Evolutionary conservation across 2,113 vertebrate species (phyloP).

Genomic region (Hemiprocne comata): DNA sequence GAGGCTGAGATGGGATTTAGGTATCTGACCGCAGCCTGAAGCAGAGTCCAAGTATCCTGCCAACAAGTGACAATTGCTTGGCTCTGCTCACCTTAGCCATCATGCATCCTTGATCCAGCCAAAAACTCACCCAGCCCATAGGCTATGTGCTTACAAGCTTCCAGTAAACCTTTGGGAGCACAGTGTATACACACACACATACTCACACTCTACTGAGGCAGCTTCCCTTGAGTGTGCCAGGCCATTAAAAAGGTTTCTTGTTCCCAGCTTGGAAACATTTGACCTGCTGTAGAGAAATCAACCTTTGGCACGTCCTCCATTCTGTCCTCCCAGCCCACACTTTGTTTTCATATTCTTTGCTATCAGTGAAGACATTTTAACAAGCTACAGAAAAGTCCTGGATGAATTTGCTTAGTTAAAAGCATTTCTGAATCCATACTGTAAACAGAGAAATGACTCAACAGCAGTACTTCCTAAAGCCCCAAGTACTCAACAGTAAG

Average conservation of each 20-base stretch:
- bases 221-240: not conserved
- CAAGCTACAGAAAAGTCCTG: not conserved
- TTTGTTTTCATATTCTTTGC: conserved; percentile 31
- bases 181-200: not conserved
- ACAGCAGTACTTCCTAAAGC: conserved; percentile 1
- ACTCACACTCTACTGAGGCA: not conserved
- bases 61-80: not conserved
- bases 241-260: conserved; percentile 2
- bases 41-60: not conserved
- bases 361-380: conserved; percentile 49
- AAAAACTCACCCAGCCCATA: not conserved
- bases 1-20: not conserved
- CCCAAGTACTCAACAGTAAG: not conserved
- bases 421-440: conserved; percentile 1
- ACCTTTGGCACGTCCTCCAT: not conserved
- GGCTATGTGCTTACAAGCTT: not conserved
- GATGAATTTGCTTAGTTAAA: not conserved
- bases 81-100: not conserved
- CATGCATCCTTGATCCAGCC: not conserved
- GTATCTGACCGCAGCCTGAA: not conserved
- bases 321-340: not conserved
- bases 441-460: conserved; percentile 26
- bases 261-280: conserved; percentile 2
- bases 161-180: not conserved
- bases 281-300: conserved; percentile 26